Base-by-base conservation (phyloP, 2,113 vertebrate species). In the Anthoscopus minutus region DNA sequence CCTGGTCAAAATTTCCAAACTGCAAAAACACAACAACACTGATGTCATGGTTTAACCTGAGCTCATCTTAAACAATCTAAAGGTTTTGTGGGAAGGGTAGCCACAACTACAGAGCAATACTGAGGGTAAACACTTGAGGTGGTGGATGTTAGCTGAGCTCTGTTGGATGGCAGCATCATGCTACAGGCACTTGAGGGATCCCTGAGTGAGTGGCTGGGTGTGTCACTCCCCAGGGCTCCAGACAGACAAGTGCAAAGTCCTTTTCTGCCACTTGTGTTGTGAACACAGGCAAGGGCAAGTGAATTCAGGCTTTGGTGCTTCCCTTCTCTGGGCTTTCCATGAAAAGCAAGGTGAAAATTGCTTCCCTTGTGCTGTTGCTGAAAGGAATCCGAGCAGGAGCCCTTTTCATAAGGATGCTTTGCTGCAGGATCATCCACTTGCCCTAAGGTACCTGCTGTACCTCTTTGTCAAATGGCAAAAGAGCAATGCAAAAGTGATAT, bases 401-500 rank as follows among this genome's bases (percentile, higher is more conserved):
- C 53, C 45, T 82, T 66, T 71, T 21, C 7, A 5, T 22, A 14
- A 18, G 50, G 65, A 37, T 44, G 48, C 17, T 35, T n/a, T 53
- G 81, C 2, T 5, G 23, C 20, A 21, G 48, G 62, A 64, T 70
- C 6, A 0, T 7, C 64, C 57, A 37, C 19, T 48, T 54, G 23
- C 57, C 53, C 48, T 12, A 14, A 66, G n/a, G 44, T 38, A 47
- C 42, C 47, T 16, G 13, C 61, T 45, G 61, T 64, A 72, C 10
- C 33, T 44, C 64, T 69, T 4, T 37, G 16, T 31, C 3, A 4
- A 56, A 35, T 0, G 0, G 42, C 22, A 61, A 6, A 85, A 21
- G n/a, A 27, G 48, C 0, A 0, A 64, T 44, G 30, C 27, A 54
- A 18, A 21, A 30, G 21, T 0, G 2, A 12, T 1, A 0, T 4